Percentiles rank a stretch among this genome's conserved stretches.
phyloP scores from a whole-genome alignment of 2,797 vertebrate species.

The Molossus molossus region DNA sequence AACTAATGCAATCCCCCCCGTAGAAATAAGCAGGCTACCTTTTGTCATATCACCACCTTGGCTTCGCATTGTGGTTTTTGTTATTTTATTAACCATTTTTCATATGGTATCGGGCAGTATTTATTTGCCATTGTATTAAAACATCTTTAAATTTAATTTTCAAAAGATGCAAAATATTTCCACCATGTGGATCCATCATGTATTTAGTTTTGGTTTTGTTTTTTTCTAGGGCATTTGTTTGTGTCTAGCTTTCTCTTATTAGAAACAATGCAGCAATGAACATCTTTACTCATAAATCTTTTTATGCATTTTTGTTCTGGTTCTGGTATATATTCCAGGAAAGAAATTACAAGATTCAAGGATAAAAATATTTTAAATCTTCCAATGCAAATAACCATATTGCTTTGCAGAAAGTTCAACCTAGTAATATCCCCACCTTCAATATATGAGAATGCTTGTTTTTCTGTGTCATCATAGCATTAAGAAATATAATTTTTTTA shows the following conservation, averaged over 20 bases:
- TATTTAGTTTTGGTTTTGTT: background rate
- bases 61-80: background rate
- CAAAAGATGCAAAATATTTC: slow-evolving; percentile 32
- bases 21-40: background rate
- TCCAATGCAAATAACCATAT: background rate
- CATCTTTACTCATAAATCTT: background rate
- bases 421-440: background rate
- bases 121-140: slow-evolving; percentile 6
- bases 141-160: slow-evolving; percentile 11
- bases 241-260: slow-evolving; percentile 29
- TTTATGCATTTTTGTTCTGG: slow-evolving; percentile 21
- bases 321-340: background rate
- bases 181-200: background rate
- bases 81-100: background rate
- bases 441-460: background rate
- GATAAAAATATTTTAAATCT: background rate
- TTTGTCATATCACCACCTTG: background rate
- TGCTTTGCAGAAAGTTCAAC: slow-evolving; percentile 22
- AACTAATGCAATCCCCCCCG: background rate
- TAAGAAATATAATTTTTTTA: slow-evolving; percentile 23
- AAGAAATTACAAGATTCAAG: background rate
- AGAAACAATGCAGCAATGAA: background rate
- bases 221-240: background rate
- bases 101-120: background rate
- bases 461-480: background rate